Evolutionary conservation across 2,797 vertebrate species (phyloP), one percentile per base, ranked within the genome.

Genomic region (Acanthornis magna): DNA sequence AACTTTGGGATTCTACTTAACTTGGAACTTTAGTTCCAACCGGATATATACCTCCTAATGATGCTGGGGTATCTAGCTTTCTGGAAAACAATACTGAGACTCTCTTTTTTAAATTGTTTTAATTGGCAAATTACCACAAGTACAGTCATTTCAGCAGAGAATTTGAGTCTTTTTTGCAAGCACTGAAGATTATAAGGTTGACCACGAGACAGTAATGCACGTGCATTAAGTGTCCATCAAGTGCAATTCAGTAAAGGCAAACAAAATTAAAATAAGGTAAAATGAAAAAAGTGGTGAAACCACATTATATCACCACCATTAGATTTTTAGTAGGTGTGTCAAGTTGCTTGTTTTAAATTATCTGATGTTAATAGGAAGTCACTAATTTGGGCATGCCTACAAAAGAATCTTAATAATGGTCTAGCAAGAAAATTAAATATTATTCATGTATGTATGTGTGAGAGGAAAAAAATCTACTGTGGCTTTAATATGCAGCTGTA

Each of bases 361-460:
- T 42, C 40, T 79, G 48, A 71, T 29, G 10, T 87, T 85, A 87
- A 72, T 38, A 86, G 16, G 32, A 71, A 81, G 42, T 47, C 15
- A 7, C 9, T 93, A 88, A 81, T 86, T 75, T 91, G 20, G 12
- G 77, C 92, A 81, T 74, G 42, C 50, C n/a, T 82, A 66, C 26
- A 70, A 79, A 92, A 91, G 20, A 34, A 71, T 81, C 27, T 63
- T 76, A 86, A 62, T 75, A 91, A 92, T 48, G 16, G 26, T 62
- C 60, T 74, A 55, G n/a, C 12, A 21, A 50, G 40, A 83, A 93
- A 95, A 91, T 90, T 73, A 91, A 95, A 73, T 80, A 89, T 77
- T 94, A 85, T 70, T 85, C 45, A 71, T 78, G 54, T 65, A 42
- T 51, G 45, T 53, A 18, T 76, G 40, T 83, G 22, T 62, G 79